phyloP scores from a whole-genome alignment of 2,113 vertebrate genomes.

The Nicator chloris region DNA sequence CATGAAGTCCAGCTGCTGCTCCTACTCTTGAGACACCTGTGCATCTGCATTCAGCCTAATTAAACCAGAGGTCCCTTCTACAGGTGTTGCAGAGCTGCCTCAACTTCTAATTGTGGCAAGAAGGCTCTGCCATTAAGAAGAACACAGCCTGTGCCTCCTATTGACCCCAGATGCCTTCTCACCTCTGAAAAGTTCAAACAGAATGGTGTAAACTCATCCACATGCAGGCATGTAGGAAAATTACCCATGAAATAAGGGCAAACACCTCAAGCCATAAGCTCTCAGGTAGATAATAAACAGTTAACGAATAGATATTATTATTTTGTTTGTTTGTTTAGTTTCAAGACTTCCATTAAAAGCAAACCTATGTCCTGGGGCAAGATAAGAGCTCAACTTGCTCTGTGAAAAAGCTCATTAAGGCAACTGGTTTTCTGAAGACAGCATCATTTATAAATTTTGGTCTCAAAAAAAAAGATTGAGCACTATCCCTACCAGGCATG shows the following conservation, averaged over 20 bases:
- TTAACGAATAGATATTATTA: neutral
- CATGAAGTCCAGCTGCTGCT: neutral
- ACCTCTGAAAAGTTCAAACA: neutral
- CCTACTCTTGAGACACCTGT: neutral
- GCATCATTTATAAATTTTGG: neutral
- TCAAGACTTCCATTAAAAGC: neutral
- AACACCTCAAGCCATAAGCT: neutral
- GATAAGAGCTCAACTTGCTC: neutral
- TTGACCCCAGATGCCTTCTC: neutral
- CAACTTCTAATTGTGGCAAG: neutral
- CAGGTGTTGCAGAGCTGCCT: neutral
- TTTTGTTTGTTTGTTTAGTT: neutral
- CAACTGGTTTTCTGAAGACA: neutral
- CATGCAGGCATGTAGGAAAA: neutral
- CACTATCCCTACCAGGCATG: neutral
- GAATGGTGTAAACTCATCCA: neutral
- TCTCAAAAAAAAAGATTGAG: neutral
- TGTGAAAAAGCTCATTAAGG: neutral
- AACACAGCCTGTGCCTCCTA: neutral
- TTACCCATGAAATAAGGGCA: neutral
- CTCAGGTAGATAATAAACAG: neutral
- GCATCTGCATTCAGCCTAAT: neutral
- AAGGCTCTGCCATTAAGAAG: fast-evolving
- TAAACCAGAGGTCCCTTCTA: neutral
- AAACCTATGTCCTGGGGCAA: neutral